Conservation (phyloP, 2,113 vertebrate species). For the Acanthisitta chloris region DNA sequence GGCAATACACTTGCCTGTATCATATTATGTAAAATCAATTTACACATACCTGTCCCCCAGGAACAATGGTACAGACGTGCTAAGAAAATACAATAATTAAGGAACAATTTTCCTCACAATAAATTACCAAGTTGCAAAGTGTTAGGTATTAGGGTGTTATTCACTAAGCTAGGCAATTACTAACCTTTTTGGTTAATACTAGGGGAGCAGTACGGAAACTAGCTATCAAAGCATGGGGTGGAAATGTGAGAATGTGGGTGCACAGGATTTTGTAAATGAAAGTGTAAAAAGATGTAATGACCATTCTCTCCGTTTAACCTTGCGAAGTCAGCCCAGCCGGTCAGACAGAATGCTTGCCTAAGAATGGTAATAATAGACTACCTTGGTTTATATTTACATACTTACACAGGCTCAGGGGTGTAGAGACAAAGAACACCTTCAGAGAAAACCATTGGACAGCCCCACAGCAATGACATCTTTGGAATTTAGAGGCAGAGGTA, state of each 20-base stretch:
- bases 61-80: neutral
- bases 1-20: neutral
- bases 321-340: constrained; percentile 21
- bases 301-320: neutral
- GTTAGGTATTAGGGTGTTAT: neutral
- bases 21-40: neutral
- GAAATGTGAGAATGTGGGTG: constrained; percentile 2
- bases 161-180: neutral
- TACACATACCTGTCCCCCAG: neutral
- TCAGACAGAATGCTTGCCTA: constrained; percentile 35
- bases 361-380: constrained; percentile 46
- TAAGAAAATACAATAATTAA: constrained; percentile 11
- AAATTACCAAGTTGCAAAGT: neutral
- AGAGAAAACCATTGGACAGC: neutral
- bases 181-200: neutral
- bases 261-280: constrained; percentile 45
- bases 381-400: neutral
- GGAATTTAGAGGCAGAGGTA: neutral
- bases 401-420: neutral
- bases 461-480: neutral
- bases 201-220: neutral
- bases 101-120: neutral
- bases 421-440: neutral
- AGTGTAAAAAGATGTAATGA: constrained; percentile 36
- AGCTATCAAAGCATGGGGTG: neutral